phyloP scores from a whole-genome alignment of 2,797 vertebrate species.

The Carcharodon carcharias region DNA sequence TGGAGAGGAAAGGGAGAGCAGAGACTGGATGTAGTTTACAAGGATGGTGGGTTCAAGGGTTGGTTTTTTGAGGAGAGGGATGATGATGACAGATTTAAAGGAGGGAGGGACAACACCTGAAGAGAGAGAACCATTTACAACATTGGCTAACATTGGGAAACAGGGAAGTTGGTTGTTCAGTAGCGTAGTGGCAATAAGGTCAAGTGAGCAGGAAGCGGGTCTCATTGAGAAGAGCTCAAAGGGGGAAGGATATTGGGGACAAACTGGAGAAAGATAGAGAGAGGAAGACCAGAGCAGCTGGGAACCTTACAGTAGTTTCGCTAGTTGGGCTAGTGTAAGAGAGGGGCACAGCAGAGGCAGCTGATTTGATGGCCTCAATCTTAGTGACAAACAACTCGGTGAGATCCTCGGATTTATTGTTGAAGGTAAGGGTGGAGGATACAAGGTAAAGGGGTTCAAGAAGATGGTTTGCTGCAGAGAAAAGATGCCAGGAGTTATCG shows the following conservation, averaged over 20 bases:
- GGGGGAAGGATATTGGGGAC: background rate
- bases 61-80: too few relatives aligned
- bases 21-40: too few relatives aligned
- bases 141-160: background rate
- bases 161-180: too few relatives aligned
- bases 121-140: background rate
- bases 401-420: background rate
- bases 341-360: background rate
- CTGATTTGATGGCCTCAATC: background rate
- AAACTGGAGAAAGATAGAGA: background rate
- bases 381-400: background rate
- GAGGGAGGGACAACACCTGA: too few relatives aligned
- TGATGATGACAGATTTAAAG: too few relatives aligned
- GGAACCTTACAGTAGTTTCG: background rate
- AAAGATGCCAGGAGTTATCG: too few relatives aligned
- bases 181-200: background rate
- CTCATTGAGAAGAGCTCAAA: background rate
- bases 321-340: background rate
- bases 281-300: background rate
- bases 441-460: too few relatives aligned
- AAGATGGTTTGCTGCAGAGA: too few relatives aligned
- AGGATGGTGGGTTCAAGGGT: too few relatives aligned
- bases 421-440: too few relatives aligned
- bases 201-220: background rate
- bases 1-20: too few relatives aligned